Base-by-base conservation (phyloP, 2,113 vertebrate species). In the Hystrix cristata region DNA sequence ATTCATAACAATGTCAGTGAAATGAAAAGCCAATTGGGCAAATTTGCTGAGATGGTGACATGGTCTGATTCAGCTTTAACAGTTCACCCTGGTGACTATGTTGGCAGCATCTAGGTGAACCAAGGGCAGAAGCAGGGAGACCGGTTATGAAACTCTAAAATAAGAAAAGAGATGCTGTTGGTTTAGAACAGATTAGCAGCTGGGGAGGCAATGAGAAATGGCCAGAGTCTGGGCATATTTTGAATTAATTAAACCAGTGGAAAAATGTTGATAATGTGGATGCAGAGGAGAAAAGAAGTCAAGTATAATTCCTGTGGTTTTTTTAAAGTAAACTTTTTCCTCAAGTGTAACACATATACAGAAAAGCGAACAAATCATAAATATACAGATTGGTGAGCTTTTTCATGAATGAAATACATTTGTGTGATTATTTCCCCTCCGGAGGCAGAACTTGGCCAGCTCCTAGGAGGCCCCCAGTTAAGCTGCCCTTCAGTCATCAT, bases 231-330 rank as follows among this genome's bases (percentile, higher is more conserved):
- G 29, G n/a, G 62, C 87, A 10, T 51, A 83, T 69, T 90, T 67
- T 65, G 78, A 87, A 46, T 59, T 38, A 81, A n/a, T n/a, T n/a
- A 94, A 81, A 7, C 74, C 53, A 80, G 34, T 2, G 80, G n/a
- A 86, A 96, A 62, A 62, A 85, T 57, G 9, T 27, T 79, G 38
- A 72, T 95, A 51, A 93, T 93, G 12, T 67, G 43, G 9, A 96
- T 69, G 51, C 89, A 19, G 29, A 7, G 57, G 31, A 82, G 80
- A 86, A 93, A 95, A 71, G 23, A 57, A 92, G 57, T 64, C 86
- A 87, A n/a, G 81, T 81, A 48, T 83, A 93, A 71, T 59, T 94
- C 84, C 34, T 53, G 23, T 16, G 27, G 7, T 72, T 62, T 74
- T 89, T 10, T 53, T 14, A 34, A 85, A 55, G 34, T 60, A 78